Percentiles rank a stretch among this genome's conserved stretches.
Conservation (phyloP, 2,113 vertebrate species). For the Columba janthina region DNA sequence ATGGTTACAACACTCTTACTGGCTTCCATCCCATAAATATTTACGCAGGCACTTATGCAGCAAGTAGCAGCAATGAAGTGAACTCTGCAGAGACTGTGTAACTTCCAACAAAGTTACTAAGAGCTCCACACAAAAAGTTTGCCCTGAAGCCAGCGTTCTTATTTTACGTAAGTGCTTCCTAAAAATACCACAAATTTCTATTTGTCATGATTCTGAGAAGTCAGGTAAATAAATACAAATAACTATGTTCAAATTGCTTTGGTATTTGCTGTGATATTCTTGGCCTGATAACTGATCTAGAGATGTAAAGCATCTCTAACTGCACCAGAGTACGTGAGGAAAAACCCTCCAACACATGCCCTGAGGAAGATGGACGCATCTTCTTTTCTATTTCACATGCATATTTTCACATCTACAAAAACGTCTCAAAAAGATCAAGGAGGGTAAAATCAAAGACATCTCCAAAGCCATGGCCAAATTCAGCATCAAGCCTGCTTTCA, state of each 20-base stretch:
- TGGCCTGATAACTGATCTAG: not conserved
- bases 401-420: not conserved
- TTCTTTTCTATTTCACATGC: not conserved
- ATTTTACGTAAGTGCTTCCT: not conserved
- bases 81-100: constrained; percentile 3
- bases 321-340: not conserved
- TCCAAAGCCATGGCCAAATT: not conserved
- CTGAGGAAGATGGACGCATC: not conserved
- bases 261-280: not conserved
- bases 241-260: not conserved
- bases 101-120: constrained; percentile 12
- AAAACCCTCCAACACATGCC: not conserved
- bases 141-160: not conserved
- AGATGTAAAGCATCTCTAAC: not conserved
- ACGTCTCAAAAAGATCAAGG: not conserved
- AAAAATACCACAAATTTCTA: not conserved
- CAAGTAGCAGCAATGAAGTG: constrained; percentile 17
- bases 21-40: constrained; percentile 49
- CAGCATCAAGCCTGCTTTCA: not conserved
- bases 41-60: constrained; percentile 31
- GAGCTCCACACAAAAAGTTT: not conserved
- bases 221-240: constrained; percentile 11
- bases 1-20: constrained; percentile 40
- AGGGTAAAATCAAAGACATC: not conserved
- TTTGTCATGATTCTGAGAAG: not conserved